These are phyloP conservation scores for Cephus spinipes DNA, from an alignment of 2,888 invertebrate genomes.

Conservation along the genomic window DNA sequence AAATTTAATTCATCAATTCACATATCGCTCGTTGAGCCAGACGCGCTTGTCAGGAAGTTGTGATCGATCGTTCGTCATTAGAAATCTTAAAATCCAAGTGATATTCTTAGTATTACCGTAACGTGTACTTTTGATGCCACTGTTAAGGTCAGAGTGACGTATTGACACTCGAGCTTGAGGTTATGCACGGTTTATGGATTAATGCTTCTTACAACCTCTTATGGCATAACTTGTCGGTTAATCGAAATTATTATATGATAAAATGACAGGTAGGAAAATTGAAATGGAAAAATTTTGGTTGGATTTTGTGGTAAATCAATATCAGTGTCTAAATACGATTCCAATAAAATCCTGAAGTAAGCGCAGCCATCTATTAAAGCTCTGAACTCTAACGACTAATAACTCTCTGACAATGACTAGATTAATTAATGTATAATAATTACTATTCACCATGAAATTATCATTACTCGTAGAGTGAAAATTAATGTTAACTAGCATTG, in stretches of 20 bases:
- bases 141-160: neutral
- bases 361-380: slow-evolving; percentile 47
- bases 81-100: neutral
- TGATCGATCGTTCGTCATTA: neutral
- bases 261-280: neutral
- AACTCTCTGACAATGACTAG: slow-evolving; percentile 60
- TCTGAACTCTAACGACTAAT: slow-evolving; percentile 45
- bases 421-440: slow-evolving; percentile 50
- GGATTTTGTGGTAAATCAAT: neutral
- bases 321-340: neutral
- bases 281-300: neutral
- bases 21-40: neutral
- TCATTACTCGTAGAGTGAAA: slow-evolving; percentile 25
- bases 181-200: too few relatives aligned
- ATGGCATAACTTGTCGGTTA: neutral
- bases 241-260: neutral
- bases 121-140: neutral
- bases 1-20: neutral
- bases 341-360: slow-evolving; percentile 35
- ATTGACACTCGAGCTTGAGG: too few relatives aligned
- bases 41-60: neutral
- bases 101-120: neutral
- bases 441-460: slow-evolving; percentile 42
- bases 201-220: neutral
- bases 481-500: slow-evolving; percentile 38